These are phyloP conservation scores for Furcifer pardalis DNA, from an alignment of 2,797 vertebrate species.

Conservation along the genomic window DNA sequence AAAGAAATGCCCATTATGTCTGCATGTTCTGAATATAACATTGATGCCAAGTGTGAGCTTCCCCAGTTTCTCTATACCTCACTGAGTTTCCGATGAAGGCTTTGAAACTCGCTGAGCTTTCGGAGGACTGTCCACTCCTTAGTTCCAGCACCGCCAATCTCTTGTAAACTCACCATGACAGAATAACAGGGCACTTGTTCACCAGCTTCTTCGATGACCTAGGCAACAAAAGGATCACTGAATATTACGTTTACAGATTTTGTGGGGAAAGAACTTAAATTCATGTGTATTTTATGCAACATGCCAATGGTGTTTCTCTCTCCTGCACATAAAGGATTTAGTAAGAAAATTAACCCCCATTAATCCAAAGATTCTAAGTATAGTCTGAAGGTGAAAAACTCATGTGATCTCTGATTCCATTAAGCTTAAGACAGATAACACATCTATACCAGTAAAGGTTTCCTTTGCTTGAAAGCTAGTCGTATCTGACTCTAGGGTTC, in stretches of 20 bases:
- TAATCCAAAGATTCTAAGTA: neutral
- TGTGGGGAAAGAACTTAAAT: neutral
- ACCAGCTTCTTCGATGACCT: conserved; percentile 93
- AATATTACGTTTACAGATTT: neutral
- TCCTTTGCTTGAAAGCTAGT: no score
- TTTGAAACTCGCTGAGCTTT: conserved; percentile 95
- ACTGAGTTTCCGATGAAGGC: conserved; percentile 92
- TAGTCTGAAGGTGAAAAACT: neutral
- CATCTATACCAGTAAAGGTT: no score
- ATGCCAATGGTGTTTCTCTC: fast-evolving
- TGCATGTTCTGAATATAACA: neutral
- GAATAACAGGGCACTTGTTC: conserved; percentile 93
- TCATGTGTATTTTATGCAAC: neutral
- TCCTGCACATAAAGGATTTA: neutral
- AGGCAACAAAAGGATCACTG: neutral
- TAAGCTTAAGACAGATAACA: neutral
- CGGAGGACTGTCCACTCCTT: conserved; percentile 91
- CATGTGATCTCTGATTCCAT: neutral
- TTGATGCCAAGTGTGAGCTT: neutral
- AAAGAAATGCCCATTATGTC: conserved; percentile 31
- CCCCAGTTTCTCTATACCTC: conserved; percentile 81
- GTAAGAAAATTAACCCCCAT: neutral
- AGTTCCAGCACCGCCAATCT: conserved; percentile 82
- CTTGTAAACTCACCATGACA: conserved; percentile 87
- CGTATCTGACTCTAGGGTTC: no score